Evolutionary conservation across 1,140 invertebrate species (phyloP).

Genomic region (Macrostomum lignano): DNA sequence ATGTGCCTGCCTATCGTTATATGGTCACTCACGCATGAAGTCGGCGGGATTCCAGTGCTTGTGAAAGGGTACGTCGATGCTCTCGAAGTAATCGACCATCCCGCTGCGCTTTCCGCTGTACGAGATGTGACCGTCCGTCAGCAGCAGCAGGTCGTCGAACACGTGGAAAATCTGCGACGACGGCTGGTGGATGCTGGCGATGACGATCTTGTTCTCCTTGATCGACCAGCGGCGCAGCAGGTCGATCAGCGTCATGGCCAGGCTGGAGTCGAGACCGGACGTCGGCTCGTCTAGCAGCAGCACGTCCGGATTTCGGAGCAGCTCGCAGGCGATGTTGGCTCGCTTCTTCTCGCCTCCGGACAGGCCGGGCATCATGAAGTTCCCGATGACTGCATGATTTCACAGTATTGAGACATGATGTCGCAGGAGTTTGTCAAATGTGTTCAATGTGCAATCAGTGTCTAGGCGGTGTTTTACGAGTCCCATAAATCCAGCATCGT

Average conservation of each 20-base stretch:
- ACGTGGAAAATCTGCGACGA: slow-evolving; percentile 72
- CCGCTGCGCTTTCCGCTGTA: slow-evolving; percentile 5
- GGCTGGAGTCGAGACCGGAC: slow-evolving; percentile 55
- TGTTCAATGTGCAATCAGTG: neutral
- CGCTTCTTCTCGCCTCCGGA: slow-evolving; percentile 60
- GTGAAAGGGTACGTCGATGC: slow-evolving; percentile 28
- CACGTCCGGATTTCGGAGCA: slow-evolving; percentile 51
- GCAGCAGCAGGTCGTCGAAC: slow-evolving; percentile 41
- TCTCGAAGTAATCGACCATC: slow-evolving; percentile 10
- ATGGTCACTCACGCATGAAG: too few species aligned
- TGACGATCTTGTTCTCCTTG: too few species aligned
- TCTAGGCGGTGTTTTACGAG: too few species aligned
- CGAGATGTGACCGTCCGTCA: neutral
- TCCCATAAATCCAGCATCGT: too few species aligned
- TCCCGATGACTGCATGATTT: slow-evolving; percentile 38
- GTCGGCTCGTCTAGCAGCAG: too few species aligned
- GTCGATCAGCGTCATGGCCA: slow-evolving; percentile 43
- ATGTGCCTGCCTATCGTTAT: too few species aligned
- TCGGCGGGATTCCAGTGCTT: slow-evolving; percentile 39
- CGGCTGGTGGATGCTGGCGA: slow-evolving; percentile 85
- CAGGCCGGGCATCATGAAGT: slow-evolving; percentile 43
- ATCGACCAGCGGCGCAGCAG: too few species aligned
- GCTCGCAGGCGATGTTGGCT: slow-evolving; percentile 54
- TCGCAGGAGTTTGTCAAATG: too few species aligned
- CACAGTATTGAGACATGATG: neutral